These are phyloP conservation scores for Callopanchax toddi DNA, from an alignment of 2,113 vertebrate species.

Conservation along the genomic window DNA sequence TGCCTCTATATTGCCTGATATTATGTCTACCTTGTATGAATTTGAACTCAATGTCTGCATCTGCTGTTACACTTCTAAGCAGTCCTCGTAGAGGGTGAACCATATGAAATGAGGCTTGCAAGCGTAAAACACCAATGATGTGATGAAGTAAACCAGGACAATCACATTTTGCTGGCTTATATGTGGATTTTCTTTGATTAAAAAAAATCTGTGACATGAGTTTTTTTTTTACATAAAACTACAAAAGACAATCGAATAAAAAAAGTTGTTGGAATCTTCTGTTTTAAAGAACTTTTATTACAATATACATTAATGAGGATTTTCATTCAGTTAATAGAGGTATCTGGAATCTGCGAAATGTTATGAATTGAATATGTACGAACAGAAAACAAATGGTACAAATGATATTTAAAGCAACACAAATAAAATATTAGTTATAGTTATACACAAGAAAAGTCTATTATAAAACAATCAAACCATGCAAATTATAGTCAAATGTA, in stretches of 20 bases:
- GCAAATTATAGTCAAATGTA: no score
- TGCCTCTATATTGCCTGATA: constrained; percentile 79
- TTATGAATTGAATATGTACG: no score
- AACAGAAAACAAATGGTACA: no score
- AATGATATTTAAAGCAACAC: no score
- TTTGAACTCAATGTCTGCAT: constrained; percentile 77
- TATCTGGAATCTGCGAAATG: no score
- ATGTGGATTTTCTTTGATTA: constrained; percentile 31
- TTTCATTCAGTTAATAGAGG: no score
- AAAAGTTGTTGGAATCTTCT: not conserved
- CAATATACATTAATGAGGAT: no score
- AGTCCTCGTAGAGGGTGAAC: constrained; percentile 69
- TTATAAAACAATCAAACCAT: no score
- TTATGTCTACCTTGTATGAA: constrained; percentile 79
- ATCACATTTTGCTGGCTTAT: constrained; percentile 36
- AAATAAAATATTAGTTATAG: no score
- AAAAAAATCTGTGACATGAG: constrained; percentile 49
- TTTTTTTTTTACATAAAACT: constrained; percentile 52
- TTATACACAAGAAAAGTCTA: no score
- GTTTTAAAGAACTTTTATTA: no score
- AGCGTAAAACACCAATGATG: constrained; percentile 52
- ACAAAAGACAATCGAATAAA: constrained; percentile 15
- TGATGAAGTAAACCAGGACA: constrained; percentile 63
- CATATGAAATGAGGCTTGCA: constrained; percentile 66
- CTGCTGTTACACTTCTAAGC: constrained; percentile 70